Conservation (phyloP, 2,113 vertebrate species). For the Paralichthys olivaceus region DNA sequence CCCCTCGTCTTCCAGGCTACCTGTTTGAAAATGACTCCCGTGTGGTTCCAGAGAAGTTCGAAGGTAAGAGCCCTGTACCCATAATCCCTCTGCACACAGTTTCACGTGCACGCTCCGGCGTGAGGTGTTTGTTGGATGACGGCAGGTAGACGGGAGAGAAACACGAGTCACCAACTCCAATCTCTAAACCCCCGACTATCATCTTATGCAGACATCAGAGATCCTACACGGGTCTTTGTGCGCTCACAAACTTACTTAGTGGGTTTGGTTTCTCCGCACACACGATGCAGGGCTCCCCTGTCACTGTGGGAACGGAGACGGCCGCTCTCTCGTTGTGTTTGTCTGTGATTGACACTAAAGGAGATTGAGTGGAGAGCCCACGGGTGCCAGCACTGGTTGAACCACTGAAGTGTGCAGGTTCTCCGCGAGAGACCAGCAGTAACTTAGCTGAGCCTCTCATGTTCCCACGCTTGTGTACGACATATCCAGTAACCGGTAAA, state of each 20-base stretch:
- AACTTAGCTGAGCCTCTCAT: constrained; percentile 66
- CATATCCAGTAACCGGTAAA: constrained; percentile 71
- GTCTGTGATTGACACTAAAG: constrained; percentile 47
- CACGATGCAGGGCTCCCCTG: constrained; percentile 44
- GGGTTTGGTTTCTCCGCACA: constrained; percentile 59
- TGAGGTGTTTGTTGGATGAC: constrained; percentile 11
- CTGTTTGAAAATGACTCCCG: constrained; percentile 94
- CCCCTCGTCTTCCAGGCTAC: constrained; percentile 84
- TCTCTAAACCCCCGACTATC: constrained; percentile 25
- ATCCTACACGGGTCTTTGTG: background rate
- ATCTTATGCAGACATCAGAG: constrained; percentile 23
- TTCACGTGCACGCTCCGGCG: constrained; percentile 2
- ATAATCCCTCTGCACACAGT: constrained; percentile 14
- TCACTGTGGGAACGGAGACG: constrained; percentile 34
- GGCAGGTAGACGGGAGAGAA: constrained; percentile 26
- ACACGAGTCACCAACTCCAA: constrained; percentile 28
- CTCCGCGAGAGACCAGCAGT: constrained; percentile 45
- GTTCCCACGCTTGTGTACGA: constrained; percentile 66
- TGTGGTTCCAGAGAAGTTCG: constrained; percentile 95
- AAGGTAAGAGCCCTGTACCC: constrained; percentile 84
- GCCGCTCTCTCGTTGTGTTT: constrained; percentile 48
- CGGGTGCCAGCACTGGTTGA: constrained; percentile 58
- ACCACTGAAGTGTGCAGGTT: constrained; percentile 54
- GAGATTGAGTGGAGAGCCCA: constrained; percentile 58
- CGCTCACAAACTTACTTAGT: background rate